Base-by-base conservation (phyloP, 1,140 invertebrate genomes). In the Nephotettix cincticeps region DNA sequence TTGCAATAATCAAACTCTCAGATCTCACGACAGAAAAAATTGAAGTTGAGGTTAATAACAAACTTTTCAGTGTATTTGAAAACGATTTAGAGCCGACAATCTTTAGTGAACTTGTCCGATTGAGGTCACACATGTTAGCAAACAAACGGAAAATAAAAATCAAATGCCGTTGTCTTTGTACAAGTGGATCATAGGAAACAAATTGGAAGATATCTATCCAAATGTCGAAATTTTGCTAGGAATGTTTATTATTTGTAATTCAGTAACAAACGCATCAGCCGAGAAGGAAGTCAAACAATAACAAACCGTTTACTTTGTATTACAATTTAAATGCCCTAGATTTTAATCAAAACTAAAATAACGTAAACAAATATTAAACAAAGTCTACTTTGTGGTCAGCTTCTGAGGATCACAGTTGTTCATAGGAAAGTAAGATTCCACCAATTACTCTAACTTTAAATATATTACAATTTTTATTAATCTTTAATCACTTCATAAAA, bases 121-220 rank as follows among this genome's bases (percentile, higher is more conserved):
- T 65, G 14, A 65, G 27, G 27, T 65, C 28, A 19, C 28, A 65
- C 30, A 13, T 36, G 13, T 13, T 19, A 65, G 29, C 63, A 30
- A 65, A 65, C 63, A 65, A 65, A 65, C 36, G 17, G 63, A 27
- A 65, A 65, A 30, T 65, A 65, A 65, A 65, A 40, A 65, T 32
- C 21, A 14, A 61, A 14, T 9, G 25, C 32, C 63, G 9, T 9
- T 43, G 28, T 23, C 63, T 61, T 23, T 61, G 21, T 61, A 61
- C 56, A 61, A 65, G 30, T 65, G n/a, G 30, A n/a, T 65, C 30
- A 40, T 19, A 40, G 63, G 23, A 65, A 65, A 30, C 27, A 19
- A 36, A 19, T 36, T 65, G 30, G n/a, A 65, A 36, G 30, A 65
- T 36, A 65, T 65, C 6, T 65, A 65, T 65, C 28, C 63, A 36